A percentile compares a stretch with the other conserved stretches of the same genome.
These are phyloP conservation scores for Heterocephalus glaber DNA, from an alignment of 2,113 vertebrate species.

Conservation along the genomic window DNA sequence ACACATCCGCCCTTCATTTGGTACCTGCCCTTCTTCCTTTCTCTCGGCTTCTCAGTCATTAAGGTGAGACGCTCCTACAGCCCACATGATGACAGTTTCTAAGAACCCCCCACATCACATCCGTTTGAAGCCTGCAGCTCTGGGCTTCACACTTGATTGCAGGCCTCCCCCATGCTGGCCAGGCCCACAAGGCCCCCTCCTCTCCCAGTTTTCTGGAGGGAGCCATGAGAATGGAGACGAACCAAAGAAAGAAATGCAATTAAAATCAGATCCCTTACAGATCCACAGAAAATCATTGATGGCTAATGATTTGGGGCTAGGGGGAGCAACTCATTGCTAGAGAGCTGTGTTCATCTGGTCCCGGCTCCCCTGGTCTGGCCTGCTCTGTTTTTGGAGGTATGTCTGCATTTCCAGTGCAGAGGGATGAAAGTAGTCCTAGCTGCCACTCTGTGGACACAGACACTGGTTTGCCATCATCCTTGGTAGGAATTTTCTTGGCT, in stretches of 20 bases:
- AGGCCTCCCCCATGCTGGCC: background rate
- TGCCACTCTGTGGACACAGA: background rate
- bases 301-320: slow-evolving; percentile 60
- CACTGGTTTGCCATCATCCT: background rate
- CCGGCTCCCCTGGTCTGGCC: background rate
- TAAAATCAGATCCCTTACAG: slow-evolving; percentile 51
- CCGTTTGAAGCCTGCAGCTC: background rate
- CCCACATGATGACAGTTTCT: slow-evolving; percentile 60
- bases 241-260: slow-evolving; percentile 63
- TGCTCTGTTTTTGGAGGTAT: background rate
- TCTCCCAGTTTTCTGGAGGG: background rate
- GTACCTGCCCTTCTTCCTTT: slow-evolving; percentile 42
- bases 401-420: background rate
- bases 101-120: slow-evolving; percentile 36
- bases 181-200: background rate
- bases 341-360: background rate
- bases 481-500: background rate
- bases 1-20: slow-evolving; percentile 41
- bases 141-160: rapidly evolving
- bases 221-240: background rate
- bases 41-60: slow-evolving; percentile 11
- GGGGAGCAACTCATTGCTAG: background rate
- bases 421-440: background rate
- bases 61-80: background rate
- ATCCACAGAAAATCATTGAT: slow-evolving; percentile 45